A percentile compares a stretch with the other conserved stretches of the same genome.
These are phyloP conservation scores for Seriola dumerili DNA, from an alignment of 2,113 vertebrate genomes.

Conservation along the genomic window DNA sequence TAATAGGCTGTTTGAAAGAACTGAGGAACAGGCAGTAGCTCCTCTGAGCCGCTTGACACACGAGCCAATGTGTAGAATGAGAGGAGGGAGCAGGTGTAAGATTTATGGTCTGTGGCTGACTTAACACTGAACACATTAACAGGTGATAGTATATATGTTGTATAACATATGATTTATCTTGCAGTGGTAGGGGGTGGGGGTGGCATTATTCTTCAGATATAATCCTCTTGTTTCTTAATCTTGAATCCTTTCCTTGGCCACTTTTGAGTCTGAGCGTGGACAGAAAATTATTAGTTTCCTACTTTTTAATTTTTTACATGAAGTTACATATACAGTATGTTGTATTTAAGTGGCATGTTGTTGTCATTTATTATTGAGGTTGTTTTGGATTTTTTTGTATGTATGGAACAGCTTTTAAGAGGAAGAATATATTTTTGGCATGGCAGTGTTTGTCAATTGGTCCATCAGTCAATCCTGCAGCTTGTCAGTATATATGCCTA, in stretches of 20 bases:
- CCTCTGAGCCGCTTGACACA: slow-evolving; percentile 3
- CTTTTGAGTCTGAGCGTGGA: not conserved
- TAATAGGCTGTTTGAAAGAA: slow-evolving; percentile 14
- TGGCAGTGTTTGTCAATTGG: not conserved
- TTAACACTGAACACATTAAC: slow-evolving; percentile 47
- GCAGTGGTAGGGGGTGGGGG: slow-evolving; percentile 4
- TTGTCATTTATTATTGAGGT: no score
- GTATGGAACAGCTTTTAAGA: not conserved
- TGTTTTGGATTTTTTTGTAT: no score
- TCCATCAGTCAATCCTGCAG: not conserved
- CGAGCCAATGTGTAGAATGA: slow-evolving; percentile 26
- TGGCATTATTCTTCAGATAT: slow-evolving; percentile 24
- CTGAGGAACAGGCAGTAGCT: slow-evolving; percentile 9
- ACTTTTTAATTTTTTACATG: not conserved
- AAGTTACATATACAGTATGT: no score
- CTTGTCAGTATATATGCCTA: not conserved
- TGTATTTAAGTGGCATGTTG: no score
- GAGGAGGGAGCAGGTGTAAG: slow-evolving; percentile 42
- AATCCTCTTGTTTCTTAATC: slow-evolving; percentile 22
- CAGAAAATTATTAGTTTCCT: not conserved
- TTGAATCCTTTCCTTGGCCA: slow-evolving; percentile 1
- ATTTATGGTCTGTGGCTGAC: slow-evolving; percentile 63
- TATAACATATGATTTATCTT: slow-evolving; percentile 36
- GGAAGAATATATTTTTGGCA: not conserved
- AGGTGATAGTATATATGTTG: slow-evolving; percentile 45